Base-by-base conservation (phyloP, 2,888 invertebrate species). In the Aleiodes leptofemur region DNA sequence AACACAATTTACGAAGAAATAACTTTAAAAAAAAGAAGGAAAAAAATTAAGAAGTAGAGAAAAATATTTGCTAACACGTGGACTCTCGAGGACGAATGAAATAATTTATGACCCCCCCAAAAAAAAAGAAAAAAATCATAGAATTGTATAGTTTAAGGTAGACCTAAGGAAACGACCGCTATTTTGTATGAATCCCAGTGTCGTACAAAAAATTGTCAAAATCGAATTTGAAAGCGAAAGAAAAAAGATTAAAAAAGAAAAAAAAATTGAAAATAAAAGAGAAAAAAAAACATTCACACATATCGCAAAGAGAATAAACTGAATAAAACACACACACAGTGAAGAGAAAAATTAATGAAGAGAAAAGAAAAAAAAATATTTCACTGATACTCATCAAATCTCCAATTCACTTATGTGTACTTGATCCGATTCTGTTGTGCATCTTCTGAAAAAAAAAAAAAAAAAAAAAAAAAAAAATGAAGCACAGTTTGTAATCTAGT, bases 401-500 rank as follows among this genome's bases (percentile, higher is more conserved):
- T 74, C 16, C 66, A 75, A 72, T 64, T 74, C 69, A 69, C 72
- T 55, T 72, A 75, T 77, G 77, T 77, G 76, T 77, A 77, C 57
- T 43, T 43, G 64, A 48, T 48, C 43, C 48, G 43, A 48, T 64
- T 64, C 43, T 43, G 43, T 43, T 75, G 78, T 76, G 64, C 73
- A 61, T 76, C 61, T 34, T 23, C 23, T 23, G 23, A 23, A 23
- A 23, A 23, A 23, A 23, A 23, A 23, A 23, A 2, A 23, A 23
- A 23, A 23, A 23, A 23, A 23, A 2, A 23, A 23, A 23, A 23
- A 23, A 23, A 55, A 50, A 69, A 77, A 3, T 43, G 13, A 38
- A 87, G 86, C 85, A 87, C 87, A 86, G 87, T 89, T 89, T 89
- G 88, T 89, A 89, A 88, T 89, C 89, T 89, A 89, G 89, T 89